A percentile compares a stretch with the other conserved stretches of the same genome.
Evolutionary conservation across 2,888 invertebrate genomes (phyloP).

Genomic region (Pediacus dermestoides): DNA sequence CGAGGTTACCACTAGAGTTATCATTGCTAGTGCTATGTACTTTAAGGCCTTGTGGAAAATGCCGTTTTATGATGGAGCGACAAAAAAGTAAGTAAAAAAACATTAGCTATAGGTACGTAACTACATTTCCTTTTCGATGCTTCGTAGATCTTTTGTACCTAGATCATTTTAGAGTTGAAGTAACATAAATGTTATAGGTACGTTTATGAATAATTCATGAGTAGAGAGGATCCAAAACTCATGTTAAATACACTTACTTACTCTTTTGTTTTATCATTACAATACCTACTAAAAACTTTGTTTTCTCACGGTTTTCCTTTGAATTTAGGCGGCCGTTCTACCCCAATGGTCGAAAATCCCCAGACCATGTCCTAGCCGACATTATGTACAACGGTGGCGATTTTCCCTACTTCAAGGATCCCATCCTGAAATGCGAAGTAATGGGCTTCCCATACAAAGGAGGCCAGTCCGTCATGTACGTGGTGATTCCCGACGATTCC

Average conservation of each 20-base stretch:
- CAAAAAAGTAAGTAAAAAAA: conserved; percentile 53
- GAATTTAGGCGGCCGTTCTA: conserved; percentile 61
- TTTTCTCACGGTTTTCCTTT: conserved; percentile 31
- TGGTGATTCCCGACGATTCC: conserved; percentile 59
- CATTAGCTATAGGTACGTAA: no score
- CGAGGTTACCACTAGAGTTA: conserved; percentile 55
- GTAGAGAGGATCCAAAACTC: no score
- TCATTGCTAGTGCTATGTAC: conserved; percentile 66
- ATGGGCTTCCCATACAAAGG: conserved; percentile 71
- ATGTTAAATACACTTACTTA: no score
- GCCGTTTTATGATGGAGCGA: conserved; percentile 58
- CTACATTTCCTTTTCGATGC: no score
- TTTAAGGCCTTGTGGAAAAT: conserved; percentile 69
- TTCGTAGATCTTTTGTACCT: no score
- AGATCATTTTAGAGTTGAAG: no score
- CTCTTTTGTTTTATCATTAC: neutral
- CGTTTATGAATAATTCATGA: no score
- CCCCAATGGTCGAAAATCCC: conserved; percentile 50
- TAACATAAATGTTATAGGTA: no score
- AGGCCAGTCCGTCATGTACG: conserved; percentile 61
- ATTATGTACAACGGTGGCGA: conserved; percentile 66
- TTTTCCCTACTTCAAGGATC: conserved; percentile 57
- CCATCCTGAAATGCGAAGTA: conserved; percentile 56
- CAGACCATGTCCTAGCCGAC: conserved; percentile 51
- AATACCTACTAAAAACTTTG: neutral